phyloP scores from a whole-genome alignment of 30 jellyfish, hydroid and myxozoan genomes.

The Aurelia sp. region DNA sequence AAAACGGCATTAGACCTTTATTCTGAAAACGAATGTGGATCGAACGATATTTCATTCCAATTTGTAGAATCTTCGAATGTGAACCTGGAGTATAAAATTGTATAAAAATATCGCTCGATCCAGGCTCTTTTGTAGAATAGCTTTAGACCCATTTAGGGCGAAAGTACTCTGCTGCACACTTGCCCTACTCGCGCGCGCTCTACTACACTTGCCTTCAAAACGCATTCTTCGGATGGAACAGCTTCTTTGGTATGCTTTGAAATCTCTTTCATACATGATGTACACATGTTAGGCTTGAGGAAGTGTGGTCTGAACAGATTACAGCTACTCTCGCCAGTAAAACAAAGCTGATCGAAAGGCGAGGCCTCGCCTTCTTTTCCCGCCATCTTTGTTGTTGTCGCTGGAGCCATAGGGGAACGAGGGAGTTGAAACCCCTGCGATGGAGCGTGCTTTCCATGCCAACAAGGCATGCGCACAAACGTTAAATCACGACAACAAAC shows the following conservation, averaged over 20 bases:
- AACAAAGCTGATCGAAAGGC: slow-evolving; percentile 79
- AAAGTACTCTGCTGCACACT: too few species aligned
- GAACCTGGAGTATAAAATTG: too few species aligned
- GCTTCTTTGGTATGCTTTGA: slow-evolving; percentile 76
- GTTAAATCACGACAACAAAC: background rate
- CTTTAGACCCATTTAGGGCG: too few species aligned
- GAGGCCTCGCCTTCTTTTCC: slow-evolving; percentile 5
- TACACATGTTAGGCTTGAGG: slow-evolving; percentile 80
- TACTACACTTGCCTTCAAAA: slow-evolving; percentile 62
- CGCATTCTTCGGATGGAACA: slow-evolving; percentile 61
- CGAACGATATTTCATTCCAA: too few species aligned
- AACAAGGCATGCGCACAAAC: slow-evolving; percentile 11
- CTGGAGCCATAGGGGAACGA: too few species aligned
- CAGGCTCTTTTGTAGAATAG: too few species aligned
- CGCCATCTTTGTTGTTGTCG: background rate
- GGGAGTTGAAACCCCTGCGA: too few species aligned
- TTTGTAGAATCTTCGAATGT: too few species aligned
- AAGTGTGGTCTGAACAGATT: slow-evolving; percentile 62
- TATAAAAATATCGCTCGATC: too few species aligned
- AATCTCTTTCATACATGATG: slow-evolving; percentile 85
- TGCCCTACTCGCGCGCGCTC: too few species aligned
- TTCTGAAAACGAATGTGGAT: too few species aligned
- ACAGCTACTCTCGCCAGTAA: slow-evolving; percentile 78
- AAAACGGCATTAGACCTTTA: too few species aligned
- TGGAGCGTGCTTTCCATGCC: background rate